Base-by-base conservation (phyloP, 2,888 invertebrate genomes). In the Loripinus fragilis region DNA sequence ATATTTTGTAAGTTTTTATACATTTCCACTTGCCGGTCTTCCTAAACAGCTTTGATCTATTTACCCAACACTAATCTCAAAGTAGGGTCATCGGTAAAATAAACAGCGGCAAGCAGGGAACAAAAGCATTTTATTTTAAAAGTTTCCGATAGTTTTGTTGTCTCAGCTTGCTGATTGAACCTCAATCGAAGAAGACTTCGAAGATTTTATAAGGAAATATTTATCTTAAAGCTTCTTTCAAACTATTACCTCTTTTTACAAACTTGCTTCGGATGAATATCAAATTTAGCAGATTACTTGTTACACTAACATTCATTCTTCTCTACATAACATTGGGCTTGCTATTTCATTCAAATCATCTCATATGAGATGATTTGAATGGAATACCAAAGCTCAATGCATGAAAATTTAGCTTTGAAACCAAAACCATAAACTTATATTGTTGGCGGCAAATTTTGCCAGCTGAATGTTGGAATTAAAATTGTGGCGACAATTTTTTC, bases 171-270 rank as follows among this genome's bases (percentile, higher is more conserved):
- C 25, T 17, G 25, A 60, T 60, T 3, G 33, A 33, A 28, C n/a
- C 60, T 20, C 60, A 60, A 30, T 60, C 20, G 30, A 60, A 60
- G 33, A 60, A n/a, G 12, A 33, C 12, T 28, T 33, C 17, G 38
- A 60, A 8, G 60, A 60, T 60, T 60, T 60, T 17, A 60, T 60
- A 60, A 60, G 60, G 60, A 60, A 60, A 60, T 60, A 33, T 60
- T 60, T 60, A 20, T 60, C 10, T 20, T 12, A 33, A 33, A 20
- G 60, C 60, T 60, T 60, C 60, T 60, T 60, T 60, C 28, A 28
- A 55, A 28, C 28, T 48, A 48, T 10, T 48, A n/a, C n/a, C n/a
- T n/a, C n/a, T n/a, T n/a, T n/a, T n/a, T n/a, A n/a, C n/a, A n/a
- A n/a, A n/a, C n/a, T n/a, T n/a, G n/a, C n/a, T n/a, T n/a, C n/a